A percentile compares a stretch with the other conserved stretches of the same genome.
These are phyloP conservation scores for Lichenostomus cassidix DNA, from an alignment of 2,113 vertebrate species.

Conservation along the genomic window DNA sequence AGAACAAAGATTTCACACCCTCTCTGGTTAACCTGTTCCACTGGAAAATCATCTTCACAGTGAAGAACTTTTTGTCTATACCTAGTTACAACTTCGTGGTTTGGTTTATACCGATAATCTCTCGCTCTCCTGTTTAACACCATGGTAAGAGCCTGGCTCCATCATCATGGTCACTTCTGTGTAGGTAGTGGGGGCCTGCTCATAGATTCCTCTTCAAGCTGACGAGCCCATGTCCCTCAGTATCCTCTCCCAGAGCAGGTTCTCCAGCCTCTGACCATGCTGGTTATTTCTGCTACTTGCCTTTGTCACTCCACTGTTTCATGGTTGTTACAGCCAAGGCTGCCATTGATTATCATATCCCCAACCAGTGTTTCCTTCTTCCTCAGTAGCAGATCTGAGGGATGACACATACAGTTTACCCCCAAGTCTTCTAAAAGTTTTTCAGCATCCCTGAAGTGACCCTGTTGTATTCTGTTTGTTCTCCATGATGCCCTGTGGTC, in stretches of 20 bases:
- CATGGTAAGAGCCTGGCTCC: background rate
- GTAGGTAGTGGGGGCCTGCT: background rate
- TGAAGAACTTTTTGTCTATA: too few species aligned
- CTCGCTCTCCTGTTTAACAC: background rate
- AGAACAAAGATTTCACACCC: background rate
- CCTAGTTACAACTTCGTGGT: background rate
- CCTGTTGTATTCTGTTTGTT: background rate
- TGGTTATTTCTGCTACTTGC: background rate
- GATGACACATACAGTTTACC: background rate
- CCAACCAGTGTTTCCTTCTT: background rate
- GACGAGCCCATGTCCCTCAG: background rate
- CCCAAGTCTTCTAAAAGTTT: background rate
- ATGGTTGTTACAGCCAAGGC: background rate
- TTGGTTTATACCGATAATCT: background rate
- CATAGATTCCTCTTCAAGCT: background rate
- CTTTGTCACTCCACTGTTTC: background rate
- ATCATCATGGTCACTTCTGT: fast-evolving
- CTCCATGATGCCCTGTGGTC: background rate
- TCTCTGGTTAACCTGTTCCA: background rate
- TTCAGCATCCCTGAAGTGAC: background rate
- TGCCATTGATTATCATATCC: background rate
- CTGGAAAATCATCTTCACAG: background rate
- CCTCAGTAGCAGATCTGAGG: background rate
- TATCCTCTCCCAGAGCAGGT: background rate
- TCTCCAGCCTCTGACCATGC: background rate